These are phyloP conservation scores for Butorides virescens DNA, from an alignment of 2,113 vertebrate species.

Conservation along the genomic window DNA sequence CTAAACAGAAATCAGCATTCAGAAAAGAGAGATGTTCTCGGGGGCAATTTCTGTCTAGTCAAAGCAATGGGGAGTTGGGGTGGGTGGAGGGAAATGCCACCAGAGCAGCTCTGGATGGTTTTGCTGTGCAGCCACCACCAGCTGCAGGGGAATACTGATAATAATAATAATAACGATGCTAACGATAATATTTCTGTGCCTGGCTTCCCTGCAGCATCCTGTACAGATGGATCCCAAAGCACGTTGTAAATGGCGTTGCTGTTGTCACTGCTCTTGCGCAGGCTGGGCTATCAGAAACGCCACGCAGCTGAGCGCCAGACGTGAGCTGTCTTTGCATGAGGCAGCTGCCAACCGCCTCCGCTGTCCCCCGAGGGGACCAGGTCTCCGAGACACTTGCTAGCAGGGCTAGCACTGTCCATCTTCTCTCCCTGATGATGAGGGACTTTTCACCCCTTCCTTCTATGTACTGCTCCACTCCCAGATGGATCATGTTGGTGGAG, in stretches of 20 bases:
- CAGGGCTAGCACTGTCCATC: neutral
- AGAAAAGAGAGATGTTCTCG: neutral
- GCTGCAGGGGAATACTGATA: slow-evolving; percentile 16
- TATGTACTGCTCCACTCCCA: neutral
- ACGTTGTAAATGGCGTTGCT: neutral
- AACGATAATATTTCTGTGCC: slow-evolving; percentile 27
- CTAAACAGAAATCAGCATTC: slow-evolving; percentile 4
- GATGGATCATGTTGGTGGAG: neutral
- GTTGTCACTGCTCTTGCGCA: slow-evolving; percentile 1
- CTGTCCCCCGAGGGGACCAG: neutral
- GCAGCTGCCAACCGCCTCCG: neutral
- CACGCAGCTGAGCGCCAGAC: neutral
- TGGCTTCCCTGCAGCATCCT: slow-evolving; percentile 37
- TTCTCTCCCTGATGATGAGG: neutral
- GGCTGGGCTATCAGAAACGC: neutral
- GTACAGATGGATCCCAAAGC: neutral
- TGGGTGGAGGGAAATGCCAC: slow-evolving; percentile 22
- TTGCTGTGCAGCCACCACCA: neutral
- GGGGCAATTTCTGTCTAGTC: slow-evolving; percentile 21
- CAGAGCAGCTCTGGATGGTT: neutral
- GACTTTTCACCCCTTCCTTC: neutral
- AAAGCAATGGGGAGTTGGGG: slow-evolving; percentile 10
- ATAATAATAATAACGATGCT: neutral
- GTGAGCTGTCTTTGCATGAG: neutral
- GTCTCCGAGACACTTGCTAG: neutral